Evolutionary conservation across 2,113 vertebrate genomes (phyloP).

Genomic region (Origma solitaria): DNA sequence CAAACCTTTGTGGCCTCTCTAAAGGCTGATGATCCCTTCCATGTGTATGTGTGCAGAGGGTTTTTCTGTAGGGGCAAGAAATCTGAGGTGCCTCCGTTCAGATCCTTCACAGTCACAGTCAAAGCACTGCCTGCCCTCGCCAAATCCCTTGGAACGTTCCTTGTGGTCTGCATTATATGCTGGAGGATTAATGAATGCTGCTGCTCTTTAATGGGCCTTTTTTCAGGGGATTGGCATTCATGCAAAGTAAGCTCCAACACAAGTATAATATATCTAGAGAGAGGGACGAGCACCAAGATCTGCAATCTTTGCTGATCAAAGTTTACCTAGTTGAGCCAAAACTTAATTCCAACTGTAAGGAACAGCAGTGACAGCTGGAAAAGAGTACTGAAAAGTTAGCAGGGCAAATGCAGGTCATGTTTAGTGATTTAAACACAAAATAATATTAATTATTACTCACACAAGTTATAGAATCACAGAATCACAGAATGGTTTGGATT

Average conservation of each 20-base stretch:
- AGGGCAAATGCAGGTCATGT: background rate
- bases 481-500: background rate
- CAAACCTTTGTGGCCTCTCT: slow-evolving; percentile 8
- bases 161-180: background rate
- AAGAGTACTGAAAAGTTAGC: background rate
- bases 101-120: background rate
- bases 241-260: background rate
- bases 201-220: background rate
- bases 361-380: background rate
- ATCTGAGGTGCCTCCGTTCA: background rate
- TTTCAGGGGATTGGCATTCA: background rate
- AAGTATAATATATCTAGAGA: background rate
- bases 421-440: background rate
- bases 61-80: background rate
- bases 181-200: background rate
- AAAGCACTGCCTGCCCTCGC: background rate
- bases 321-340: background rate
- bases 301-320: background rate
- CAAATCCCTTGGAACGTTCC: slow-evolving; percentile 22
- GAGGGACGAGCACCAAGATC: background rate
- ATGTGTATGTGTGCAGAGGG: background rate
- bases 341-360: background rate
- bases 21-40: background rate
- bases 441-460: background rate
- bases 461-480: background rate